These are phyloP conservation scores for Sparidentex hasta DNA, from an alignment of 2,797 vertebrate species.

Conservation along the genomic window DNA sequence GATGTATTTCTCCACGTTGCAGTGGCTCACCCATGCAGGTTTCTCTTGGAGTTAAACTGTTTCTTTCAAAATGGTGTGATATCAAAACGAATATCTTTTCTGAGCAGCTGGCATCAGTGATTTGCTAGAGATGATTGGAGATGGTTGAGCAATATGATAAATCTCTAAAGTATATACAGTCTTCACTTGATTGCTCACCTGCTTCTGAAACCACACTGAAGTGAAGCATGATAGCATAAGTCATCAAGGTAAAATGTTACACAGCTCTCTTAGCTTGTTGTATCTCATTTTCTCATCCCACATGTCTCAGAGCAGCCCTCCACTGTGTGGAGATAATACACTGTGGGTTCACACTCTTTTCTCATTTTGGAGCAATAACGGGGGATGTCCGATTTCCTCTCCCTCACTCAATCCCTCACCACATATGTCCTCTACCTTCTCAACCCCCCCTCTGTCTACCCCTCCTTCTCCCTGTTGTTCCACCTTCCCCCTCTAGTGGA, in stretches of 20 bases:
- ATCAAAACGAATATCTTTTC: too few species aligned
- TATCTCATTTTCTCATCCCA: background rate
- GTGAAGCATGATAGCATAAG: background rate
- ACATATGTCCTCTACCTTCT: constrained; percentile 21
- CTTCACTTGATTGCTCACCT: background rate
- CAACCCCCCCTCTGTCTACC: constrained; percentile 24
- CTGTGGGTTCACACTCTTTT: constrained; percentile 5
- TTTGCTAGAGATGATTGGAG: background rate
- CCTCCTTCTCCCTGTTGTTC: constrained; percentile 6
- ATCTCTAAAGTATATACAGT: background rate
- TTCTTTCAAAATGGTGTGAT: too few species aligned
- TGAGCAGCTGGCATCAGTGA: background rate
- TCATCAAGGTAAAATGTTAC: background rate
- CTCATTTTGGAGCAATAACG: constrained; percentile 6
- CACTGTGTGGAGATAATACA: background rate
- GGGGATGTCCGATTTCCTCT: constrained; percentile 31
- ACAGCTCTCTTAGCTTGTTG: background rate
- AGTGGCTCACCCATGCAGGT: too few species aligned
- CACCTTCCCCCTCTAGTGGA: constrained; percentile 87
- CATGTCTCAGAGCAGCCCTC: background rate
- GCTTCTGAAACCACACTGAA: background rate
- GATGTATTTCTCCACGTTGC: background rate
- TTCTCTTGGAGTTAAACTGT: too few species aligned
- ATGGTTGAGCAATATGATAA: background rate
- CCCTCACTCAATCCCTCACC: constrained; percentile 3